Conservation (phyloP, 1,140 invertebrate genomes). For the Drosophila watanabei region DNA sequence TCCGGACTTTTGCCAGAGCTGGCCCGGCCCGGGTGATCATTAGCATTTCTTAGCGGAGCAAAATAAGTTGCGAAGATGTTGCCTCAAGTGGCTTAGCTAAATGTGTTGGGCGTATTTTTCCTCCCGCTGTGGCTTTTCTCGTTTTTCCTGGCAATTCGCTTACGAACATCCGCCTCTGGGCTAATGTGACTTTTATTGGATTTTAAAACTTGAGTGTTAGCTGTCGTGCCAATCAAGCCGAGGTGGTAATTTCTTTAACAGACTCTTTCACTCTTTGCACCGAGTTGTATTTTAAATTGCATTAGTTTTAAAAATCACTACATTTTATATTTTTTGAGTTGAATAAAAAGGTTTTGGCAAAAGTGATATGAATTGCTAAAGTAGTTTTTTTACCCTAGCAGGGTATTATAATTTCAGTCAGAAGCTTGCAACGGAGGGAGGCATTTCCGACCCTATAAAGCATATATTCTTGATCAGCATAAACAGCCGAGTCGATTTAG, state of each 20-base stretch:
- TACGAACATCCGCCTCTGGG: slow-evolving; percentile 64
- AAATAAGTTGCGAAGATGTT: slow-evolving; percentile 23
- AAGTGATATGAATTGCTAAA: background rate
- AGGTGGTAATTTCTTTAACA: slow-evolving; percentile 8
- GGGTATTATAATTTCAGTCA: too few species aligned
- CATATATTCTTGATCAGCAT: too few species aligned
- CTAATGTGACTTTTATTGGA: slow-evolving; percentile 81
- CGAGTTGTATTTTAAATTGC: background rate
- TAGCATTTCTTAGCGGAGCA: slow-evolving; percentile 54
- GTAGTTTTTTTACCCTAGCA: too few species aligned
- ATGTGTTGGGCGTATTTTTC: slow-evolving; percentile 59
- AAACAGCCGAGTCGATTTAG: too few species aligned
- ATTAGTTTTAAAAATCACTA: background rate
- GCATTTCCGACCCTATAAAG: too few species aligned
- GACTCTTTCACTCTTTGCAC: slow-evolving; percentile 1
- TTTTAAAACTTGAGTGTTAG: slow-evolving; percentile 76
- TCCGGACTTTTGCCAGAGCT: slow-evolving; percentile 27
- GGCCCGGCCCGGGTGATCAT: slow-evolving; percentile 39
- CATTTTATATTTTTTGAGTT: background rate
- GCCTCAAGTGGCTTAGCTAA: slow-evolving; percentile 63
- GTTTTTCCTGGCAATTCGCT: slow-evolving; percentile 44
- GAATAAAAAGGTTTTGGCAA: background rate
- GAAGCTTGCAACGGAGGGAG: too few species aligned
- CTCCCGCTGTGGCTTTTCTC: background rate
- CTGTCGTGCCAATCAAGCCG: slow-evolving; percentile 47